These are phyloP conservation scores for Semicossyphus pulcher DNA, from an alignment of 2,113 vertebrate genomes.

Conservation along the genomic window DNA sequence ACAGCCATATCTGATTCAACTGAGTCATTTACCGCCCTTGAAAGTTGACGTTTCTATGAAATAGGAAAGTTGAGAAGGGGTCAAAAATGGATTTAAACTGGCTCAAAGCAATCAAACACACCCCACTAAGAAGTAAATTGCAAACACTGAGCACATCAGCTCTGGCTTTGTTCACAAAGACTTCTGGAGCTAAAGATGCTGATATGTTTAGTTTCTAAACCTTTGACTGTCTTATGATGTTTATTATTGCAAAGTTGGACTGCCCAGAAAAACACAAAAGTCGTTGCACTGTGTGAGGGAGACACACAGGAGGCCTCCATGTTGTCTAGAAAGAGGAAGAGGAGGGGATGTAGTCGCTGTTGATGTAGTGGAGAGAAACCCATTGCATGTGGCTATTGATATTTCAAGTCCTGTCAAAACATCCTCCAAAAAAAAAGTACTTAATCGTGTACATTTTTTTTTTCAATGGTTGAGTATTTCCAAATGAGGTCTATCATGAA, in stretches of 20 bases:
- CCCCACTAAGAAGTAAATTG: slow-evolving; percentile 28
- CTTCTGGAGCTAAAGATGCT: slow-evolving; percentile 28
- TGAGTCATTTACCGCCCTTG: neutral
- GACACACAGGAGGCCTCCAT: slow-evolving; percentile 28
- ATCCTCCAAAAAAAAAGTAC: slow-evolving; percentile 63
- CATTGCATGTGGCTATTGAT: slow-evolving; percentile 87
- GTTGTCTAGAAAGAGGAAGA: slow-evolving; percentile 38
- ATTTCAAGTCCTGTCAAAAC: slow-evolving; percentile 83
- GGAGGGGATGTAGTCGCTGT: slow-evolving; percentile 76
- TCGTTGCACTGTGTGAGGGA: slow-evolving; percentile 37
- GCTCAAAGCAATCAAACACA: neutral
- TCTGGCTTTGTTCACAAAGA: slow-evolving; percentile 38
- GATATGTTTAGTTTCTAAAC: slow-evolving; percentile 60
- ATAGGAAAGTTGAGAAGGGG: neutral
- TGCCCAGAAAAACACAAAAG: slow-evolving; percentile 30
- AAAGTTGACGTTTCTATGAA: neutral
- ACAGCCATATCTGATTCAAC: neutral
- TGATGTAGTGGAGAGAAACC: slow-evolving; percentile 81
- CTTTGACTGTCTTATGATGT: slow-evolving; percentile 42
- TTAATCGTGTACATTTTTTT: slow-evolving; percentile 85
- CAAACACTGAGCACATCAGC: slow-evolving; percentile 53
- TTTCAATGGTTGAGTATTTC: slow-evolving; percentile 83
- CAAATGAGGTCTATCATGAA: slow-evolving; percentile 85
- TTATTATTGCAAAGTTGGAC: slow-evolving; percentile 36
- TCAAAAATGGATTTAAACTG: neutral